Percentiles rank a stretch among this genome's conserved stretches.
Conservation (phyloP, 2,113 vertebrate species). For the Clupea harengus region DNA sequence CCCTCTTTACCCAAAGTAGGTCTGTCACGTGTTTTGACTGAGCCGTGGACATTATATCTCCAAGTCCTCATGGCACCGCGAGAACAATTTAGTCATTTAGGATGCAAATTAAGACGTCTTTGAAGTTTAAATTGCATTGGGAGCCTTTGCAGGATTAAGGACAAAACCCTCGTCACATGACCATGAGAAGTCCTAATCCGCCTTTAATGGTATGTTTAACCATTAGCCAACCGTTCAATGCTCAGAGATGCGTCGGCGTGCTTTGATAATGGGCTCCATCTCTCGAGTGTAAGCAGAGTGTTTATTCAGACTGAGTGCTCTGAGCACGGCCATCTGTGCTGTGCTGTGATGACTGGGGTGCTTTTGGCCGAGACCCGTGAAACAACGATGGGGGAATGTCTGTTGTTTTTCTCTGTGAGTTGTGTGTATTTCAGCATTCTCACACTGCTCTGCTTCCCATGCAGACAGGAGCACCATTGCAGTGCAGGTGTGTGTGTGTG, state of each 20-base stretch:
- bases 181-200: constrained; percentile 21
- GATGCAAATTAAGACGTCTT: constrained; percentile 33
- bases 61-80: not conserved
- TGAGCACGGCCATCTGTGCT: constrained; percentile 4
- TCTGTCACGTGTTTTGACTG: not conserved
- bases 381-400: not conserved
- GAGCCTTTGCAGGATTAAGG: constrained; percentile 21
- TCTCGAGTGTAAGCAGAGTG: not conserved
- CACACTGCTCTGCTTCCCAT: not conserved
- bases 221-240: constrained; percentile 3
- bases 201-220: constrained; percentile 15
- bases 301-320: not conserved
- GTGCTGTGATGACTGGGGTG: not conserved
- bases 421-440: not conserved
- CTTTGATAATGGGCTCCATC: constrained; percentile 1
- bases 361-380: not conserved
- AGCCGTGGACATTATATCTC: not conserved
- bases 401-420: not conserved
- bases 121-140: constrained; percentile 39
- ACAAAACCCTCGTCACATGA: constrained; percentile 24
- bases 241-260: not conserved
- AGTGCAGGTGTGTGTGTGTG: not conserved
- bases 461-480: not conserved
- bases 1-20: constrained; percentile 6
- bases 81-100: constrained; percentile 15